phyloP scores from a whole-genome alignment of 2,888 invertebrate species.

The Agriopis leucophaearia region DNA sequence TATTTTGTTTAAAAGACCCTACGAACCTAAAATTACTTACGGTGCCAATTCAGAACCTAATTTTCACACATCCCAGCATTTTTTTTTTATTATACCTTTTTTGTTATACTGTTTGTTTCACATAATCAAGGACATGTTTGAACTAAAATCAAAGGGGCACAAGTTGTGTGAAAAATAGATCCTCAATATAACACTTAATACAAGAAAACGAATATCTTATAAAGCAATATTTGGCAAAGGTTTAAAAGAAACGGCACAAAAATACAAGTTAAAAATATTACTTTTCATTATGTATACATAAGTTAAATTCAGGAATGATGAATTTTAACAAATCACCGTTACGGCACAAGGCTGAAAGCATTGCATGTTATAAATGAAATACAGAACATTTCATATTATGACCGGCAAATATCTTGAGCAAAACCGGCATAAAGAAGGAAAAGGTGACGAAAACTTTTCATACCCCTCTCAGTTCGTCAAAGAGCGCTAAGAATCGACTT shows the following conservation, averaged over 20 bases:
- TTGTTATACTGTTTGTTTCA: too few relatives aligned
- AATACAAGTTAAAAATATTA: constrained; percentile 45
- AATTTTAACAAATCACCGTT: constrained; percentile 42
- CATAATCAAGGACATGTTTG: too few relatives aligned
- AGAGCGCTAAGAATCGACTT: too few relatives aligned
- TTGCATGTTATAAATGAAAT: constrained; percentile 34
- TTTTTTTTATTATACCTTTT: too few relatives aligned
- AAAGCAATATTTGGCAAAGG: constrained; percentile 63
- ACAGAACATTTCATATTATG: constrained; percentile 20
- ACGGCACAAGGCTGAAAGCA: constrained; percentile 35
- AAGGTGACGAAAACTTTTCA: too few relatives aligned
- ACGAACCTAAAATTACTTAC: constrained; percentile 43
- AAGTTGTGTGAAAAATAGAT: too few relatives aligned
- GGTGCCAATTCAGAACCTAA: too few relatives aligned
- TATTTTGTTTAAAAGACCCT: constrained; percentile 42
- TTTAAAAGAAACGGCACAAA: constrained; percentile 53
- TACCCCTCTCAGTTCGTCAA: too few relatives aligned
- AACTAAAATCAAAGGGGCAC: too few relatives aligned
- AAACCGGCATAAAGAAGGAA: too few relatives aligned
- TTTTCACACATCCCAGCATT: too few relatives aligned
- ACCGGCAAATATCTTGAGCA: too few relatives aligned
- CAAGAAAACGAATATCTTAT: constrained; percentile 52
- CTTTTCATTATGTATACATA: constrained; percentile 39
- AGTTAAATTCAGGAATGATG: constrained; percentile 50
- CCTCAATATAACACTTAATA: constrained; percentile 8